Base-by-base conservation (phyloP, 2,888 invertebrate species). In the Colletes collaris region DNA sequence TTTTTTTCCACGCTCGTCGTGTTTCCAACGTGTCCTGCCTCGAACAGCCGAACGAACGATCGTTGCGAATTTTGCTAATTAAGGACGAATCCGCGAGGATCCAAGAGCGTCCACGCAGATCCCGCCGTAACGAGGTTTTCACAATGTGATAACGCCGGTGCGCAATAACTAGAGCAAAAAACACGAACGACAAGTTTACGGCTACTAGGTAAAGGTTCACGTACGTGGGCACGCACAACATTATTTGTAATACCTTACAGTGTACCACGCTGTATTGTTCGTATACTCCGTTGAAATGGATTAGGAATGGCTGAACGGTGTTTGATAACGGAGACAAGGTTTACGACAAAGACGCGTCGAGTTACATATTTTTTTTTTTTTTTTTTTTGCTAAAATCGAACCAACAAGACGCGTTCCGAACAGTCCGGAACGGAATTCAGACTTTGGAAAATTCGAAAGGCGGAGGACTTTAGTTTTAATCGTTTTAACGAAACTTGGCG, bases 131-230 rank as follows among this genome's bases (percentile, higher is more conserved):
- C 84, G 77, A 86, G 84, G 82, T 81, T 81, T 82, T 68, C 84
- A 83, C 72, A 86, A 83, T 85, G 86, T 82, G 85, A 86, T 87
- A 87, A 87, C 87, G 81, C 81, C 84, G 81, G 87, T 86, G 87
- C 84, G 86, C 82, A 86, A 84, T 86, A 86, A 87, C 79, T 82
- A 86, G 83, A 83, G 84, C 78, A 84, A 86, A 87, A 74, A 84
- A 88, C 83, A 89, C 85, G 88, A 86, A 88, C 83, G 89, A 89
- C 86, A 87, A 84, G 83, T 88, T 87, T 88, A 88, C 88, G 86
- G 86, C 88, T 87, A 88, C 88, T 76, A 88, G 86, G 87, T 88
- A 86, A 86, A 87, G 83, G 82, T 88, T 76, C 86, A 88, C 88
- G 88, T 87, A 88, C 81, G 86, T 87, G 83, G 86, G 72, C 83